phyloP scores from a whole-genome alignment of 2,888 invertebrate species.

The Taenaris catops region DNA sequence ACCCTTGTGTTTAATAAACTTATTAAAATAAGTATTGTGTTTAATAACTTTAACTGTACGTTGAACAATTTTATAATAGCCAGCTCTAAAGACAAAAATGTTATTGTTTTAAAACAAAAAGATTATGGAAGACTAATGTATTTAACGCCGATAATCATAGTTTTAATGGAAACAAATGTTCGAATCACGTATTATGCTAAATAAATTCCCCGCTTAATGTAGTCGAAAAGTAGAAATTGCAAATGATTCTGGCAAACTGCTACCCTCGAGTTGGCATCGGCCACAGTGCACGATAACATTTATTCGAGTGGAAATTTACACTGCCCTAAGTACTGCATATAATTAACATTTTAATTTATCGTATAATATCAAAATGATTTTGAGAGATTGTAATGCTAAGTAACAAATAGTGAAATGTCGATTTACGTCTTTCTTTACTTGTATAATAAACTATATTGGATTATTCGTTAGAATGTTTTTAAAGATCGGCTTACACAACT shows the following conservation, averaged over 20 bases:
- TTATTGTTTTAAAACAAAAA: background rate
- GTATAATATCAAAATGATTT: background rate
- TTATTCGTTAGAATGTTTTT: too few relatives aligned
- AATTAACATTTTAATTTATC: slow-evolving; percentile 13
- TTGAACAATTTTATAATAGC: too few relatives aligned
- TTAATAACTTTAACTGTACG: too few relatives aligned
- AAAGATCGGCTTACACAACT: too few relatives aligned
- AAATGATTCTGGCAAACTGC: slow-evolving; percentile 55
- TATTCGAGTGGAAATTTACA: slow-evolving; percentile 22
- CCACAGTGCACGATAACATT: slow-evolving; percentile 19
- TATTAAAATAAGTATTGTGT: too few relatives aligned
- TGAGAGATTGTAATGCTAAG: too few relatives aligned
- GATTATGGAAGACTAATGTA: slow-evolving; percentile 3
- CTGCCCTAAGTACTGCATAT: slow-evolving; percentile 13
- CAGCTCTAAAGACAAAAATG: too few relatives aligned
- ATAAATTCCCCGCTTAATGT: slow-evolving; percentile 50
- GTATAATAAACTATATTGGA: too few relatives aligned
- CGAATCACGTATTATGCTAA: slow-evolving; percentile 36
- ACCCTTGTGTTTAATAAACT: too few relatives aligned
- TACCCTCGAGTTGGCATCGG: slow-evolving; percentile 28
- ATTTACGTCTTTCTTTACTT: too few relatives aligned
- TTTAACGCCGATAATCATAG: slow-evolving; percentile 20
- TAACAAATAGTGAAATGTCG: too few relatives aligned
- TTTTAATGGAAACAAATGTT: slow-evolving; percentile 32
- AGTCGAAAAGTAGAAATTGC: slow-evolving; percentile 59